phyloP scores from a whole-genome alignment of 2,888 invertebrate species.

The Apamea monoglypha region DNA sequence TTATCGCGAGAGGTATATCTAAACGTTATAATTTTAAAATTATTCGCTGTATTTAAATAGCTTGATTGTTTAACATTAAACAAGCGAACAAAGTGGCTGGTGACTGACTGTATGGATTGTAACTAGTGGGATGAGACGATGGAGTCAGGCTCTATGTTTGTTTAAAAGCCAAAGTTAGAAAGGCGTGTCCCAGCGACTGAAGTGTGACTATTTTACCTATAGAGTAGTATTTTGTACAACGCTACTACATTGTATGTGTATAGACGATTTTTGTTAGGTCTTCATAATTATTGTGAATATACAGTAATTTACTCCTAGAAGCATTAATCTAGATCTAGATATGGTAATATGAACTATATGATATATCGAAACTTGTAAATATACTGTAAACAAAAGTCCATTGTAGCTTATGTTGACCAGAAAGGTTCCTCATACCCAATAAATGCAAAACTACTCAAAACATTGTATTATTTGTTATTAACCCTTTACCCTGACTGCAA shows the following conservation, averaged over 20 bases:
- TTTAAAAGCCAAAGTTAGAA: constrained; percentile 74
- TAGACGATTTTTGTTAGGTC: constrained; percentile 85
- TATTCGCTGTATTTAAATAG: constrained; percentile 87
- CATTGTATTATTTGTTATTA: constrained; percentile 73
- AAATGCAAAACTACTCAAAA: constrained; percentile 89
- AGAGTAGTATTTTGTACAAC: constrained; percentile 88
- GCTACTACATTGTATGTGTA: constrained; percentile 85
- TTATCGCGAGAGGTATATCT: constrained; percentile 74
- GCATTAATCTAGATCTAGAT: constrained; percentile 85
- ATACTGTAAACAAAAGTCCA: constrained; percentile 90
- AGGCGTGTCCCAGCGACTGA: constrained; percentile 75
- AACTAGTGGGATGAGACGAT: constrained; percentile 69
- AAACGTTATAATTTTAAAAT: constrained; percentile 83
- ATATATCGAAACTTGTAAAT: constrained; percentile 89
- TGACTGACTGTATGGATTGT: constrained; percentile 65
- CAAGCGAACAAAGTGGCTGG: constrained; percentile 86
- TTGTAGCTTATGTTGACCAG: constrained; percentile 90
- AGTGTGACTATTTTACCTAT: constrained; percentile 78
- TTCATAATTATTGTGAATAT: constrained; percentile 89
- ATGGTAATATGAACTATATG: constrained; percentile 84
- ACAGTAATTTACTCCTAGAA: constrained; percentile 86
- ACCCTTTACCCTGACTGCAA: constrained; percentile 20
- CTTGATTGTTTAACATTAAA: constrained; percentile 83
- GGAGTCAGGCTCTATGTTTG: constrained; percentile 74
- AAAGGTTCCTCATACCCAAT: constrained; percentile 91